A percentile compares a stretch with the other conserved stretches of the same genome.
Conservation (phyloP, 2,797 vertebrate species). For the Stomatorhinus walkeri region DNA sequence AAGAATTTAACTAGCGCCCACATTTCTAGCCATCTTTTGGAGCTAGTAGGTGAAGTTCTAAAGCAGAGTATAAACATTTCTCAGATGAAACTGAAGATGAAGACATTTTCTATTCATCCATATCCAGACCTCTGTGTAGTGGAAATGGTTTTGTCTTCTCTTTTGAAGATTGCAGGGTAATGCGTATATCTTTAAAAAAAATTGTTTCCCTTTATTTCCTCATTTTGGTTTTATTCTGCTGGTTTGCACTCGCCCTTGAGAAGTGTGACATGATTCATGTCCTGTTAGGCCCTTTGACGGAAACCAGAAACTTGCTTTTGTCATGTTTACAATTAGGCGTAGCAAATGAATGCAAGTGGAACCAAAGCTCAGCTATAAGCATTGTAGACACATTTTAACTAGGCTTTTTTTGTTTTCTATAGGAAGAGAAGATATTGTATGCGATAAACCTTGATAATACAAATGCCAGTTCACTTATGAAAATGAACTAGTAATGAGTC, state of each 20-base stretch:
- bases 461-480: not conserved
- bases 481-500: not conserved
- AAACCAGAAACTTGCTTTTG: not conserved
- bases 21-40: not conserved
- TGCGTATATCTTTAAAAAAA: not conserved
- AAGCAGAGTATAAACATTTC: not conserved
- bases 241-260: not conserved
- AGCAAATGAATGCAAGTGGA: not conserved
- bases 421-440: not conserved
- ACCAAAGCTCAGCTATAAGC: not conserved
- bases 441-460: not conserved
- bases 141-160: not conserved
- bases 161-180: not conserved
- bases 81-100: not conserved
- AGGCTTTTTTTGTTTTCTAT: not conserved
- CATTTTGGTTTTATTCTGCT: not conserved
- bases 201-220: not conserved
- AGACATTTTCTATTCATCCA: not conserved
- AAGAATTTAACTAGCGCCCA: slow-evolving; percentile 33
- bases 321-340: not conserved
- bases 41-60: not conserved
- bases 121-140: not conserved
- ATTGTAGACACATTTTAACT: not conserved
- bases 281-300: not conserved
- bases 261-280: not conserved